Conservation (phyloP, 2,113 vertebrate species). For the Corythaeola cristata region DNA sequence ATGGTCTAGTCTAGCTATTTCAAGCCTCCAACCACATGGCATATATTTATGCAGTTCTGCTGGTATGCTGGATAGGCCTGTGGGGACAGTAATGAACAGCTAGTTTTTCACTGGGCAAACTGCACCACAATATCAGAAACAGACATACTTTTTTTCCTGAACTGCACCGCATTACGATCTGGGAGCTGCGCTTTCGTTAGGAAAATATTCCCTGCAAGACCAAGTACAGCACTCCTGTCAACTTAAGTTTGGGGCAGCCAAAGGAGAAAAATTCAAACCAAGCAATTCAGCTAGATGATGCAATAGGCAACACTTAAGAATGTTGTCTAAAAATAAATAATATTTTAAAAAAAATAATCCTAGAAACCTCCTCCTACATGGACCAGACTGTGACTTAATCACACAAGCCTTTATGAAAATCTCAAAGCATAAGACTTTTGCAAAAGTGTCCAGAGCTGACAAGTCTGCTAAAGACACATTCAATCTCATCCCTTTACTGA, state of each 20-base stretch:
- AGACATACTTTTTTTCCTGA: background rate
- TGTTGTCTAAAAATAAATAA: background rate
- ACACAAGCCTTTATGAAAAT: background rate
- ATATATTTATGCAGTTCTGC: background rate
- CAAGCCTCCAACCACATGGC: background rate
- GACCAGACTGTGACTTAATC: background rate
- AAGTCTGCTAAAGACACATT: background rate
- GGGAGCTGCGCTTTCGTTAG: background rate
- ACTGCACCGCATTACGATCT: background rate
- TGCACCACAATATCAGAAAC: background rate
- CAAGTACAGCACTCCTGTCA: background rate
- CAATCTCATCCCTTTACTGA: background rate
- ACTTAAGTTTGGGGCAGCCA: background rate
- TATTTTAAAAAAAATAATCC: background rate
- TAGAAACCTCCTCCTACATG: background rate
- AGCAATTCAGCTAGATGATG: background rate
- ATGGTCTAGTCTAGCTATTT: background rate
- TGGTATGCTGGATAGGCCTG: background rate
- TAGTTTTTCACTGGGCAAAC: background rate
- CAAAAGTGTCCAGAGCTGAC: background rate
- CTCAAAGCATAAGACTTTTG: background rate
- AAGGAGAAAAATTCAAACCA: background rate
- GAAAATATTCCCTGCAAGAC: background rate
- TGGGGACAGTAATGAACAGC: background rate
- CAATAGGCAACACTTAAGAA: background rate